Base-by-base conservation (phyloP, 2,888 invertebrate genomes). In the Acanthopleura granulata region DNA sequence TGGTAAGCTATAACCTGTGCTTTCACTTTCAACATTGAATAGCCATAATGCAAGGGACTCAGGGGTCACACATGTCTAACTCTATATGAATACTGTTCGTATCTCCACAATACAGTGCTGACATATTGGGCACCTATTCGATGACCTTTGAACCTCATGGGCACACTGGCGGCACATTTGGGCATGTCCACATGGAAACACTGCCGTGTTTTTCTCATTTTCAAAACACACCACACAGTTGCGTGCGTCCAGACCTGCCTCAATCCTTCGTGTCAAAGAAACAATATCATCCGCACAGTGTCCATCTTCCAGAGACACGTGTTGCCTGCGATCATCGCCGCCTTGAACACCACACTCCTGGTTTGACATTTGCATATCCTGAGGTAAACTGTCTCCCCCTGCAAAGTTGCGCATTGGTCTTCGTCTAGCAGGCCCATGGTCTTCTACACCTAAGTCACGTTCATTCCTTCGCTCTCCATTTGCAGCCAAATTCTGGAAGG, bases 161-260 rank as follows among this genome's bases (percentile, higher is more conserved):
- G 78, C 79, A 74, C 82, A 82, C 16, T 57, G 50, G 22, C 72
- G 61, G 75, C 82, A 82, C 14, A 78, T 70, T 40, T 80, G 77
- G 14, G 80, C 74, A 75, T 81, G 82, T 62, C 80, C 80, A 76
- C 82, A 81, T 51, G 82, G 81, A 73, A 81, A 82, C 16, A 81
- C 75, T 14, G 79, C 81, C 16, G 73, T 66, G 30, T 78, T 75
- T 76, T 81, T 76, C 12, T 75, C 75, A 40, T 73, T 72, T 71
- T 80, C 77, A 50, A 80, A 78, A 71, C 82, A 81, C 51, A 79
- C 75, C 14, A 77, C 76, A 74, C 81, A 82, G 22, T 18, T 57
- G 1, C 22, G 18, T n/a, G 18, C 57, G 12, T 22, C 57, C 3
- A 57, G n/a, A 12, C 22, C 12, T 1, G 22, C 22, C 4, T 57